Percentiles rank a stretch among this genome's conserved stretches.
Evolutionary conservation across 2,797 vertebrate species (phyloP).

Genomic region (Xiphorhynchus erythropygius): DNA sequence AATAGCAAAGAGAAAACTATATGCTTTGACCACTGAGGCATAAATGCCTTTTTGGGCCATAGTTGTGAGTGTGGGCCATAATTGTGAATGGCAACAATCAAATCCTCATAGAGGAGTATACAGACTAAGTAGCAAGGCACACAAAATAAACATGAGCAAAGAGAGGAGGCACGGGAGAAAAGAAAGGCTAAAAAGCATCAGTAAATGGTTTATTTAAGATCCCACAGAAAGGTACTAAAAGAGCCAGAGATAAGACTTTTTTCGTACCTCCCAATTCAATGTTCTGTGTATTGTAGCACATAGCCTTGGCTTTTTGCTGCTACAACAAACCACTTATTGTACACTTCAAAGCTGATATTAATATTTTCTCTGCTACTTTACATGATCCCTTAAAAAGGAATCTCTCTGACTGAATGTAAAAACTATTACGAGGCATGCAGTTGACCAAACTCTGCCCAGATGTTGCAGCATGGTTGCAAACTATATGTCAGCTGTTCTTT

Average conservation of each 20-base stretch:
- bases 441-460: conserved; percentile 72
- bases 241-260: background rate
- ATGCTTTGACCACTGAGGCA: background rate
- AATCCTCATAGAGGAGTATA: background rate
- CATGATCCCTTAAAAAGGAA: background rate
- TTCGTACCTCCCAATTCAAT: background rate
- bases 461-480: conserved; percentile 65
- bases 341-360: conserved; percentile 9
- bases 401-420: conserved; percentile 30
- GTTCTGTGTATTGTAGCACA: background rate
- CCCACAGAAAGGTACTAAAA: background rate
- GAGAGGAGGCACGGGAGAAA: background rate
- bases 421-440: conserved; percentile 54
- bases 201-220: background rate
- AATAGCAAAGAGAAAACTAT: background rate
- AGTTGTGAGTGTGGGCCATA: background rate
- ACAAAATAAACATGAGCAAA: background rate
- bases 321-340: background rate
- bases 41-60: background rate
- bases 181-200: background rate
- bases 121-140: background rate
- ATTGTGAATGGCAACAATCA: background rate
- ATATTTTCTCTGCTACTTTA: conserved; percentile 32
- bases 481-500: conserved; percentile 73
- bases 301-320: background rate